Conservation (phyloP, 2,797 vertebrate species). For the Hirundo rustica region DNA sequence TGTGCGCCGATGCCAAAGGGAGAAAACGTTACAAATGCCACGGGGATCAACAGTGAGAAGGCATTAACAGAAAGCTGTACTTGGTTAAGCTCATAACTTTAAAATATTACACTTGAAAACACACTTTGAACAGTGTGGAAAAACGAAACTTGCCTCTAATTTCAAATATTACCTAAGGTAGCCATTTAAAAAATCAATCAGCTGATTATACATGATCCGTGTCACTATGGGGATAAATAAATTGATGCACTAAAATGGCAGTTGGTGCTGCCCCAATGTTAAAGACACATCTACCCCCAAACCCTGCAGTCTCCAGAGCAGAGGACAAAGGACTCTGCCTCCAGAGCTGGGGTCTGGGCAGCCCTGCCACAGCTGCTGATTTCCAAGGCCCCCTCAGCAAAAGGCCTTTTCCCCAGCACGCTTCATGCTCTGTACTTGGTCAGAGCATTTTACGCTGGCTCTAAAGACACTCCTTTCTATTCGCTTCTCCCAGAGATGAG, state of each 20-base stretch:
- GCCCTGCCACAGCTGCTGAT: not conserved
- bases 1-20: not conserved
- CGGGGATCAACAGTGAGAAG: not conserved
- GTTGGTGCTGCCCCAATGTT: not conserved
- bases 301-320: not conserved
- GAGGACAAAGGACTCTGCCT: not conserved
- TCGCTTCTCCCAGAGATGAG: not conserved
- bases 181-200: not conserved
- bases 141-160: not conserved
- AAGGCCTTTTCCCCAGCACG: not conserved
- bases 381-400: not conserved
- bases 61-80: not conserved
- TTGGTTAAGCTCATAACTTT: not conserved
- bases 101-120: not conserved
- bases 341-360: not conserved
- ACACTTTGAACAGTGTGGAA: not conserved
- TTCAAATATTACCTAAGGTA: not conserved
- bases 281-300: not conserved
- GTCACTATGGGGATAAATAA: not conserved
- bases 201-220: not conserved
- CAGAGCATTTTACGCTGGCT: not conserved
- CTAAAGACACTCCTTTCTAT: accelerated
- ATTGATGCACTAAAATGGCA: not conserved
- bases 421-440: not conserved
- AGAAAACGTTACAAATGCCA: not conserved